Conservation (phyloP, 2,888 invertebrate species). For the Cinara cedri region DNA sequence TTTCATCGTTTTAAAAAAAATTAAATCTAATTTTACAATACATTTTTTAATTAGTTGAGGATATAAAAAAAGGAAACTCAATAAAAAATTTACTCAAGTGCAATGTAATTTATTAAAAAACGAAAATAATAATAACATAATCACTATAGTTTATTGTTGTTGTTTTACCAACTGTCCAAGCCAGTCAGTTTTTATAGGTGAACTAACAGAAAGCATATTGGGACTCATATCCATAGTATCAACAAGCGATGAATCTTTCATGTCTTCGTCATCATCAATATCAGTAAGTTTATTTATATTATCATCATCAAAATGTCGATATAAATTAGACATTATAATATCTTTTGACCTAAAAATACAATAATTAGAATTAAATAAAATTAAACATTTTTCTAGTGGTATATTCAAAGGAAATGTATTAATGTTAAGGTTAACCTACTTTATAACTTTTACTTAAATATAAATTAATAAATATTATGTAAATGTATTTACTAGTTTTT, state of each 20-base stretch:
- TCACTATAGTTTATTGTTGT: not conserved
- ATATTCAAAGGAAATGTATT: too few relatives aligned
- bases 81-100: not conserved
- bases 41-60: too few relatives aligned
- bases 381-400: not conserved
- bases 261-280: constrained; percentile 37
- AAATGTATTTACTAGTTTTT: too few relatives aligned
- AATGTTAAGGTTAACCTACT: too few relatives aligned
- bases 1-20: too few relatives aligned
- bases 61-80: not conserved
- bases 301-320: constrained; percentile 41
- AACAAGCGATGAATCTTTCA: constrained; percentile 8
- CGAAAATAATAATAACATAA: not conserved
- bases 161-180: constrained; percentile 29
- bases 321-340: constrained; percentile 22
- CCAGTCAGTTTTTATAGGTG: constrained; percentile 48
- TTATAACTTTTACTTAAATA: too few relatives aligned
- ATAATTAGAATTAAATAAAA: not conserved
- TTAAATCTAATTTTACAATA: too few relatives aligned
- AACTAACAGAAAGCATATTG: constrained; percentile 45
- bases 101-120: constrained; percentile 16
- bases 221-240: constrained; percentile 52
- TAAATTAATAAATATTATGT: too few relatives aligned
- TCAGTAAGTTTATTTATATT: not conserved
- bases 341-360: constrained; percentile 42